A percentile compares a stretch with the other conserved stretches of the same genome.
These are phyloP conservation scores for Otolemur garnettii DNA, from an alignment of 2,113 vertebrate genomes.

Conservation along the genomic window DNA sequence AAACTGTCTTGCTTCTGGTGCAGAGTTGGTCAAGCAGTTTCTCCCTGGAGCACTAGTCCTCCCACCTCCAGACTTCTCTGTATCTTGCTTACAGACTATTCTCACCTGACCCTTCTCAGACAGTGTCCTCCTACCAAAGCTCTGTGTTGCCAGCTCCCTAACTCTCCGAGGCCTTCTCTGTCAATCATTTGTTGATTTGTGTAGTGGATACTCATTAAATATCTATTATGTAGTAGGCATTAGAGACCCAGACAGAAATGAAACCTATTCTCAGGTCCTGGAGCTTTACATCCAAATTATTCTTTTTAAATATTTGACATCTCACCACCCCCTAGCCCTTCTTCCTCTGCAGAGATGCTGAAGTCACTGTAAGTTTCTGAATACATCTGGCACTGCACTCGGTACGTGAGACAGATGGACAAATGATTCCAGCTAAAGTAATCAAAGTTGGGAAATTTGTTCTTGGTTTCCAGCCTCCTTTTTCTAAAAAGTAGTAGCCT, in stretches of 20 bases:
- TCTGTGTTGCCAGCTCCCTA: not conserved
- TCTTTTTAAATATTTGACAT: not conserved
- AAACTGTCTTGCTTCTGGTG: not conserved
- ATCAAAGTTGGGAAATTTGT: not conserved
- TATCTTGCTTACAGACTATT: not conserved
- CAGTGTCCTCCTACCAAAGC: not conserved
- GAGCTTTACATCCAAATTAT: constrained; percentile 11
- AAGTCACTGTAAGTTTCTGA: not conserved
- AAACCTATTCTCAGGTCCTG: not conserved
- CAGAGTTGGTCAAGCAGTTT: not conserved
- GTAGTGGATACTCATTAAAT: not conserved
- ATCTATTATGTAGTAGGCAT: not conserved
- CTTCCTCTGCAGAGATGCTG: not conserved
- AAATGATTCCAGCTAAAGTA: not conserved
- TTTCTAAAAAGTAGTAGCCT: not conserved
- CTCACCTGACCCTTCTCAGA: not conserved
- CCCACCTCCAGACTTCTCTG: not conserved
- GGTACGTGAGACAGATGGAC: not conserved
- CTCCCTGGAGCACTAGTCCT: not conserved
- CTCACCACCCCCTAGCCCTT: not conserved
- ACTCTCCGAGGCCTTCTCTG: not conserved
- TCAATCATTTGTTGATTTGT: not conserved
- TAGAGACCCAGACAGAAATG: not conserved
- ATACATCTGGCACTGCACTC: not conserved
- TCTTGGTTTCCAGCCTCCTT: not conserved